Base-by-base conservation (phyloP, 35 echinoderm and acorn worm genomes). In the Eucidaris tribuloides region DNA sequence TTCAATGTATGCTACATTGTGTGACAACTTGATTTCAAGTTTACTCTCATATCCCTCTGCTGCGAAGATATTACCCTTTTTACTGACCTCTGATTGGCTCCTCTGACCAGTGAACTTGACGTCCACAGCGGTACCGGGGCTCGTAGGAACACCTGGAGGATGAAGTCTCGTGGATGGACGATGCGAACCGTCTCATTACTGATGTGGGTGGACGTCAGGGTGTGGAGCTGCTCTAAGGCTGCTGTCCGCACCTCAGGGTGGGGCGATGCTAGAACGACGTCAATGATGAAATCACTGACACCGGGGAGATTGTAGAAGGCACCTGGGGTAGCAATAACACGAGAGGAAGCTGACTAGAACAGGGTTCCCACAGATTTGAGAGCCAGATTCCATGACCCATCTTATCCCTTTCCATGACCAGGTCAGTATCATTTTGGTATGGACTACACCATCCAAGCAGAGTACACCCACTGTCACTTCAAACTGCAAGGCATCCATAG, bases 281-380 rank as follows among this genome's bases (percentile, higher is more conserved):
- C 96, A 32, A 99, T 93, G 87, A 99, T 93, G 77, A 99, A 99
- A 60, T 99, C 96, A 52, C 78, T 84, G 19, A 93, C 91, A 24
- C 81, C 91, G 11, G 87, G 77, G 30, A 99, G 85, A 52, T 49
- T 86, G 79, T 99, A 99, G 46, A 99, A 92, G 45, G 96, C 70
- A 79, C 81, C 96, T n/a, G 9, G 62, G 42, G 40, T 18, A 62
- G 46, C 3, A 79, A 62, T 41, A 9, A 71, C 46, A 44, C 27
- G 40, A 4, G 20, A 32, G 5, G 27, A 66, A 11, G 30, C n/a
- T n/a, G n/a, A n/a, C n/a, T n/a, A n/a, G n/a, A n/a, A n/a, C n/a
- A n/a, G n/a, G n/a, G n/a, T n/a, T n/a, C n/a, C n/a, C n/a, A n/a
- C n/a, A n/a, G n/a, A n/a, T n/a, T n/a, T n/a, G n/a, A n/a, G n/a